Evolutionary conservation across 2,797 vertebrate genomes (phyloP), one percentile per base, ranked within the genome.

Genomic region (Cynodonichthys magdalenae): DNA sequence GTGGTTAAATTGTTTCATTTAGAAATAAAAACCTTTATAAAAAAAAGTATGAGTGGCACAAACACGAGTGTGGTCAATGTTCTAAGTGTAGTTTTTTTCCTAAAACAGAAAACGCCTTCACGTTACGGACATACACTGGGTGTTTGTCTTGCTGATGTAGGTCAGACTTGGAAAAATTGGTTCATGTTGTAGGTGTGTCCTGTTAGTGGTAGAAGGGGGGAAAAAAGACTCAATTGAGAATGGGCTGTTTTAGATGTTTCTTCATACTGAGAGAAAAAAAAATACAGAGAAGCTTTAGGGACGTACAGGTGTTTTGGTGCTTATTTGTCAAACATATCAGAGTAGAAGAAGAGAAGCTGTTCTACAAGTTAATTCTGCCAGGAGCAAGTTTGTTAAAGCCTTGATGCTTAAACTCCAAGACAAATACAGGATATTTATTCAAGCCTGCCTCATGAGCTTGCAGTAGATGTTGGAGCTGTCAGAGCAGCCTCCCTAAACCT

Each of bases 121-220:
- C 57, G 77, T 76, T 59, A 75, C 50, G 10, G 53, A 58, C 79
- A 56, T 63, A 88, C 90, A 90, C 77, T 76, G 85, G 59, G 58
- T 87, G 87, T 91, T 91, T 92, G 87, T 91, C 64, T 78, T 90
- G 58, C 84, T 78, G 59, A 88, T 90, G 85, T 87, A 82, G 87
- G 83, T 85, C 87, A 89, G 71, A 72, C 66, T 80, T 61, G 91
- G 90, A 91, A 92, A 92, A 92, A 90, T 79, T 86, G 82, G 79
- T 78, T 90, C 82, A 87, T 84, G 76, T 74, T 69, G 78, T 77
- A 90, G 90, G 91, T 90, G 89, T 91, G 87, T 85, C 80, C 83
- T 53, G 14, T 81, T 59, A 48, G 49, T 69, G 71, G 77, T 85
- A 70, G 69, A 57, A 63, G 67, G 28, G 75, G 62, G 77, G 67